A percentile compares a stretch with the other conserved stretches of the same genome.
phyloP scores from a whole-genome alignment of 2,888 invertebrate genomes.

The Fragum whitleyi region DNA sequence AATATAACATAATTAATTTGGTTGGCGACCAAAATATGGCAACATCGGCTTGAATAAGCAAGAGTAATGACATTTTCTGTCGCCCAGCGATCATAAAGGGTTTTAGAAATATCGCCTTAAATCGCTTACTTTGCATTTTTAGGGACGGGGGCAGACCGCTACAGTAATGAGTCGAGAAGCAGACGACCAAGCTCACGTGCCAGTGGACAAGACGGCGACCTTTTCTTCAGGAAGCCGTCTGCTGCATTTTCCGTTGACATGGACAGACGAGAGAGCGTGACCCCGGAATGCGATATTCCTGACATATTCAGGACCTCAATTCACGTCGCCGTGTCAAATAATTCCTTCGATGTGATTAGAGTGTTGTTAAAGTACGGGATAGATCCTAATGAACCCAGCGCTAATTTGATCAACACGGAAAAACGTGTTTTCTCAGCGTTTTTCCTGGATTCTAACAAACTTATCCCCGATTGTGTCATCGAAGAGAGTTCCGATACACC shows the following conservation, averaged over 20 bases:
- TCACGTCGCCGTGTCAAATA: conserved; percentile 88
- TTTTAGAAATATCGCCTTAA: too few relatives aligned
- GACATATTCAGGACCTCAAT: conserved; percentile 87
- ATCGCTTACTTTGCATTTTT: too few relatives aligned
- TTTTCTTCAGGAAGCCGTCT: conserved; percentile 84
- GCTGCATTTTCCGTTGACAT: conserved; percentile 80
- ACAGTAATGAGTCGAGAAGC: conserved; percentile 67
- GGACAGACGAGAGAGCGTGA: conserved; percentile 81
- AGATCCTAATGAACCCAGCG: conserved; percentile 87
- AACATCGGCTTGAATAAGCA: too few relatives aligned
- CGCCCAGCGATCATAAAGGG: too few relatives aligned
- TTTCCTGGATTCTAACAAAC: conserved; percentile 40
- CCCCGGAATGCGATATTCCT: conserved; percentile 83
- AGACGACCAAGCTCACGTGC: conserved; percentile 75
- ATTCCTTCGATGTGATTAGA: conserved; percentile 87
- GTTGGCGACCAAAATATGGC: too few relatives aligned
- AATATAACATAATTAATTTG: too few relatives aligned
- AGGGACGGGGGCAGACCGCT: conserved; percentile 24
- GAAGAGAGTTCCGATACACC: conserved; percentile 49
- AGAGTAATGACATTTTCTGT: too few relatives aligned
- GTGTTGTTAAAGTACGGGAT: conserved; percentile 87
- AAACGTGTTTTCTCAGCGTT: conserved; percentile 50
- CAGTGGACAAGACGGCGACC: conserved; percentile 78
- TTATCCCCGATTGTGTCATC: conserved; percentile 54
- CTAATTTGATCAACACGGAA: conserved; percentile 58